Base-by-base conservation (phyloP, 1,140 invertebrate species). In the Schlechtendalia chinensis region DNA sequence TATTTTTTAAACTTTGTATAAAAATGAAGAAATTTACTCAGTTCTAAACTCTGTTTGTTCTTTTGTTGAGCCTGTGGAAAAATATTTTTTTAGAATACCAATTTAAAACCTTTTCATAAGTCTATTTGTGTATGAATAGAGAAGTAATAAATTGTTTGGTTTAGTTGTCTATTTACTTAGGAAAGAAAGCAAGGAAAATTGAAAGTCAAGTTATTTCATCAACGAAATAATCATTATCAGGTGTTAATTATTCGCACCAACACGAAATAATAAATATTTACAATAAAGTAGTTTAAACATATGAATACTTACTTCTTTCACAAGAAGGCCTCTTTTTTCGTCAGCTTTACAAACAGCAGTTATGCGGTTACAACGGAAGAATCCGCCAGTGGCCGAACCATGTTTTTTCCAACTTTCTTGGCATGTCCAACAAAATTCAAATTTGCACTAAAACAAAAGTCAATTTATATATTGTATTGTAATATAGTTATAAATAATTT, bases 401-500 rank as follows among this genome's bases (percentile, higher is more conserved):
- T 93, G 92, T 75, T 90, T 88, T 84, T 93, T 93, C 91, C 91
- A 93, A 63, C 89, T 89, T 83, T 92, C 91, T 83, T 92, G 86
- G 85, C 92, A 93, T 22, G 93, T 90, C 92, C 92, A 92, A 85
- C 91, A 92, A 84, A 92, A 93, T 83, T 93, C 91, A 86, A 90
- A 89, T 87, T 92, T 92, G 84, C 92, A 93, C 89, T 91, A 85
- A 50, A 86, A 87, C 17, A 29, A 17, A 19, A 63, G 8, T 11
- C 19, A 19, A 39, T 39, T 4, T 32, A 19, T 32, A 16, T 29
- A 32, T 27, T 69, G 0, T 50, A 69, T 19, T 14, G 12, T 5
- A 1, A 50, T 12, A 12, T 50, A 50, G 12, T 4, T 39, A 50
- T 50, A 50, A 50, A 50, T 50, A 50, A 50, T 6, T 50, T 50